Evolutionary conservation across 1,140 invertebrate species (phyloP), one percentile per base, ranked within the genome.

Genomic region (Triops cancriformis): DNA sequence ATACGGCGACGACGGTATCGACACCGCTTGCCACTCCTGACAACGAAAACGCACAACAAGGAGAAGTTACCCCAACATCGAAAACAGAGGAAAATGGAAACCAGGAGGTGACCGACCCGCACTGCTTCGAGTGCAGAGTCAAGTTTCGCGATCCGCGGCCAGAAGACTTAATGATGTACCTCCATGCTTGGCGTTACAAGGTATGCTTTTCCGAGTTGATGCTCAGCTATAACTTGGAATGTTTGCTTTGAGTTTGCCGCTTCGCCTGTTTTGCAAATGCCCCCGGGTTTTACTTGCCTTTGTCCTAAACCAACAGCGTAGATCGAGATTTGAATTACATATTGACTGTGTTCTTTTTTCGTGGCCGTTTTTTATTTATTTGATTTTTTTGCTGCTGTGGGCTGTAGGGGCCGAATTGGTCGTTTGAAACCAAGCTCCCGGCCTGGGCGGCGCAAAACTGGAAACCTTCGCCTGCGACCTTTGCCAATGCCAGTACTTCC

Each of bases 141-240:
- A 88, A 93, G 75, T 97, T 95, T 85, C 87, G 92, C 78, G 96
- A 98, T 84, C 96, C 96, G 0, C 91, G 92, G 78, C 92, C 94
- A 0, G 89, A 91, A 79, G 94, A 98, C 83, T 87, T 98, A 23
- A 91, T 97, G 78, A 97, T 98, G 93, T 98, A 96, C 85, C 88
- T 98, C 18, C 96, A 98, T 85, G 95, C 95, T 23, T 94, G 94
- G 89, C 93, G 91, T 82, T 98, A 97, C 84, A 91, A 91, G 87
- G 92, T 88, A 82, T 5, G 64, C 14, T 37, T 31, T 27, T 90
- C 82, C 26, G 4, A 26, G 10, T 26, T 41, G 0, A 73, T 27
- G 72, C 72, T 43, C 80, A 79, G 77, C 81, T 82, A 82, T 80
- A 42, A 73, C 14, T 23, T 72, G 51, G 26, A 73, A 37, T 76